Conservation (phyloP, 1,140 invertebrate genomes). For the Carcinoscorpius rotundicauda region DNA sequence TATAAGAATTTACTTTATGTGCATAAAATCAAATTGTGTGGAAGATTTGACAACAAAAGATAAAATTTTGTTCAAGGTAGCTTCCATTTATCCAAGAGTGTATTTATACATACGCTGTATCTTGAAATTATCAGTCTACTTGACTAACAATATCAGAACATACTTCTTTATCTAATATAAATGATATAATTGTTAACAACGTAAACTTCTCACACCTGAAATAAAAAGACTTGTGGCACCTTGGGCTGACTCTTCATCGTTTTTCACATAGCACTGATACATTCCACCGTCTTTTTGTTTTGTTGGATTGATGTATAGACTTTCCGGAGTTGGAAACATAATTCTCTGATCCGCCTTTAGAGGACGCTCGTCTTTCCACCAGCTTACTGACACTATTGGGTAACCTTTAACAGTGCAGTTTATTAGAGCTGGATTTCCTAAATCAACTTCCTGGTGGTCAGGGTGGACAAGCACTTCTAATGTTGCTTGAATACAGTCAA, state of each 20-base stretch:
- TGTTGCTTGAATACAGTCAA: constrained; percentile 6
- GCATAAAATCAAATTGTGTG: too few species aligned
- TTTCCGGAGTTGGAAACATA: constrained; percentile 34
- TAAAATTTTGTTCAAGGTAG: too few species aligned
- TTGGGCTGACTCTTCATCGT: constrained; percentile 31
- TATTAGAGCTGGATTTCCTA: constrained; percentile 60
- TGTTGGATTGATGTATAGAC: constrained; percentile 32
- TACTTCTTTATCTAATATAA: too few species aligned
- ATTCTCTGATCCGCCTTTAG: constrained; percentile 12
- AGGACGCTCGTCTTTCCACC: constrained; percentile 53
- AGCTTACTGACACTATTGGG: constrained; percentile 55
- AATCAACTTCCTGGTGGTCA: constrained; percentile 47
- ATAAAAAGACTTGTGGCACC: constrained; percentile 32
- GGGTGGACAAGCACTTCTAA: constrained; percentile 16
- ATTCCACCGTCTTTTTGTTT: constrained; percentile 34
- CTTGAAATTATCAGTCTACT: too few species aligned
- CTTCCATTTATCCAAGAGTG: too few species aligned
- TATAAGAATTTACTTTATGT: too few species aligned
- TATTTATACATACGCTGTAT: too few species aligned
- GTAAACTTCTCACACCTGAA: constrained; percentile 29
- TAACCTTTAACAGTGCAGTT: constrained; percentile 72
- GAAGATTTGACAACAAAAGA: too few species aligned
- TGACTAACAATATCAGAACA: too few species aligned
- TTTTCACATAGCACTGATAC: constrained; percentile 37
- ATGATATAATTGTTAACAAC: too few species aligned